A percentile compares a stretch with the other conserved stretches of the same genome.
Evolutionary conservation across 2,888 invertebrate species (phyloP).

Genomic region (Drosophila borborema): DNA sequence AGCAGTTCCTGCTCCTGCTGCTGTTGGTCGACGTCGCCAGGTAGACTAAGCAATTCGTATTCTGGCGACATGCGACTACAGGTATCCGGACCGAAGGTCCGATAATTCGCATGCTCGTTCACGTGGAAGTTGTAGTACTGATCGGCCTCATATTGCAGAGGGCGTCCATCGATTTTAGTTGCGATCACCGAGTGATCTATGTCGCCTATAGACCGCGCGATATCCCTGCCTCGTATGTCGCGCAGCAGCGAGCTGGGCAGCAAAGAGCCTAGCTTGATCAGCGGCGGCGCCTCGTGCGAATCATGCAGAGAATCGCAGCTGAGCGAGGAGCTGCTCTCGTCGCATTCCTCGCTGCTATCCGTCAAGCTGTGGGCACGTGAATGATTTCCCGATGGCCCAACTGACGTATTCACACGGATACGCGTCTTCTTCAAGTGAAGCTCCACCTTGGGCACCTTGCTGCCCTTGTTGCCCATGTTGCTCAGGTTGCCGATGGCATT

Average conservation of each 20-base stretch:
- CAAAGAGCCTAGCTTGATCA: slow-evolving; percentile 57
- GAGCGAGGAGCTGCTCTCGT: slow-evolving; percentile 89
- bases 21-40: neutral
- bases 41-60: slow-evolving; percentile 17
- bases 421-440: slow-evolving; percentile 83
- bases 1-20: neutral
- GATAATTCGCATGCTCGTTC: slow-evolving; percentile 87
- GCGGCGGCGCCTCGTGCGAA: slow-evolving; percentile 87
- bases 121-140: slow-evolving; percentile 93
- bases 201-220: neutral
- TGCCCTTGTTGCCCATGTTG: slow-evolving; percentile 71
- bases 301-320: slow-evolving; percentile 92
- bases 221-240: slow-evolving; percentile 89
- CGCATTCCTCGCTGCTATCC: slow-evolving; percentile 88
- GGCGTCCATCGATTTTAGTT: slow-evolving; percentile 79
- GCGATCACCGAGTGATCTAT: slow-evolving; percentile 49
- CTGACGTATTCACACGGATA: slow-evolving; percentile 84
- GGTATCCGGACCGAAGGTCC: slow-evolving; percentile 57
- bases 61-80: slow-evolving; percentile 22
- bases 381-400: slow-evolving; percentile 84
- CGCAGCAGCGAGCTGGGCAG: slow-evolving; percentile 88
- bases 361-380: slow-evolving; percentile 86
- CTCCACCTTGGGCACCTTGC: slow-evolving; percentile 82
- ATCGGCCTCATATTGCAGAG: slow-evolving; percentile 89
- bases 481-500: slow-evolving; percentile 35